Percentiles rank a stretch among this genome's conserved stretches.
Evolutionary conservation across 2,113 vertebrate genomes (phyloP).

Genomic region (Notiomystis cincta): DNA sequence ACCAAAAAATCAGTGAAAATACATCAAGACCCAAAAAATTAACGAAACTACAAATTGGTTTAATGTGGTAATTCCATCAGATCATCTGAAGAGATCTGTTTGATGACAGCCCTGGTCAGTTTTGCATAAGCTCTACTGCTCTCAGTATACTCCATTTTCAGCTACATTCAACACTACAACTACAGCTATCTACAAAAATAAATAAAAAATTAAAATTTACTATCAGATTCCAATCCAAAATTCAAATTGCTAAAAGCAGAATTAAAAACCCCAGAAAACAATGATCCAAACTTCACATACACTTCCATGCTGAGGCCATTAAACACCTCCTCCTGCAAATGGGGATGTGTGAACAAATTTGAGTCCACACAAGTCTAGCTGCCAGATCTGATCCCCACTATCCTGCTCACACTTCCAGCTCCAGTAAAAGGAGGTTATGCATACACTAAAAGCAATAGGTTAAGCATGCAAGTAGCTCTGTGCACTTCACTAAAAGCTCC

Average conservation of each 20-base stretch:
- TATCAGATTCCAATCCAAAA: neutral
- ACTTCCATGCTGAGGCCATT: accelerated
- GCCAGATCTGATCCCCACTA: neutral
- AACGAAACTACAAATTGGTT: neutral
- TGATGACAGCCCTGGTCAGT: neutral
- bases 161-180: neutral
- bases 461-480: neutral
- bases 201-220: neutral
- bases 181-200: neutral
- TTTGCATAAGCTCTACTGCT: neutral
- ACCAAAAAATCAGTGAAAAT: neutral
- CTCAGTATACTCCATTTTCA: neutral
- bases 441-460: neutral
- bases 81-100: neutral
- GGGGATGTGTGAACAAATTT: neutral
- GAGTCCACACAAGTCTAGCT: neutral
- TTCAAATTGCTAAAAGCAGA: neutral
- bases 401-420: neutral
- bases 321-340: neutral
- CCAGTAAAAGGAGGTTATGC: neutral
- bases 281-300: neutral
- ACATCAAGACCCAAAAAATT: neutral
- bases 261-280: neutral
- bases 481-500: neutral
- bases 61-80: neutral